Evolutionary conservation across 2,113 vertebrate species (phyloP).

Genomic region (Platysternon megacephalum): DNA sequence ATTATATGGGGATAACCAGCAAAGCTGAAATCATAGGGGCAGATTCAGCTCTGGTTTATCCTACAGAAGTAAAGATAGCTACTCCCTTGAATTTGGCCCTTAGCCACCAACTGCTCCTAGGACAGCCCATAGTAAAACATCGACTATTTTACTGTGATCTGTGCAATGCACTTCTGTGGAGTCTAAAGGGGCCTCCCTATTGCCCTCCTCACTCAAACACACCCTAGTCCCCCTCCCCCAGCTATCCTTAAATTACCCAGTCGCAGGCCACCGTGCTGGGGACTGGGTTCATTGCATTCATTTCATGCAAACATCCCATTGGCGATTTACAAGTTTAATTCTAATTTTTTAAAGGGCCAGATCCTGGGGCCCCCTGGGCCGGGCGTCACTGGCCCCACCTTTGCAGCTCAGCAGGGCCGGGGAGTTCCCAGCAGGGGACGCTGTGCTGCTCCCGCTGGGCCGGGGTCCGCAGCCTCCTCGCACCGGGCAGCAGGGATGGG

Average conservation of each 20-base stretch:
- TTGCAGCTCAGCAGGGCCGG: no score
- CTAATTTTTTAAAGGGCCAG: background rate
- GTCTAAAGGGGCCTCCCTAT: background rate
- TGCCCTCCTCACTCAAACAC: background rate
- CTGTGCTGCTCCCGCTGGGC: background rate
- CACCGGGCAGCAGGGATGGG: background rate
- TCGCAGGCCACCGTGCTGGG: background rate
- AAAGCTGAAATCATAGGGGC: background rate
- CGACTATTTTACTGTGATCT: background rate
- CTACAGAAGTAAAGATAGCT: background rate
- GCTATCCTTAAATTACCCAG: background rate
- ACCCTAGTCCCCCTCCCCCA: background rate
- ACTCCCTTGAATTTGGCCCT: background rate
- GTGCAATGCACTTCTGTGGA: background rate
- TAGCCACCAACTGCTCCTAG: background rate
- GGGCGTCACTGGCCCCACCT: background rate
- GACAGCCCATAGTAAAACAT: background rate
- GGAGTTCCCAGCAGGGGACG: background rate
- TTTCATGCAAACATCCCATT: background rate
- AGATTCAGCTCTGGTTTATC: no score
- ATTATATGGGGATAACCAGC: background rate
- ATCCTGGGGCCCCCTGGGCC: no score
- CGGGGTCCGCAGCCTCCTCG: background rate
- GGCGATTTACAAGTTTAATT: background rate
- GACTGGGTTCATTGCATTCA: background rate